phyloP scores from a whole-genome alignment of 2,797 vertebrate species.

The Siniperca scherzeri region DNA sequence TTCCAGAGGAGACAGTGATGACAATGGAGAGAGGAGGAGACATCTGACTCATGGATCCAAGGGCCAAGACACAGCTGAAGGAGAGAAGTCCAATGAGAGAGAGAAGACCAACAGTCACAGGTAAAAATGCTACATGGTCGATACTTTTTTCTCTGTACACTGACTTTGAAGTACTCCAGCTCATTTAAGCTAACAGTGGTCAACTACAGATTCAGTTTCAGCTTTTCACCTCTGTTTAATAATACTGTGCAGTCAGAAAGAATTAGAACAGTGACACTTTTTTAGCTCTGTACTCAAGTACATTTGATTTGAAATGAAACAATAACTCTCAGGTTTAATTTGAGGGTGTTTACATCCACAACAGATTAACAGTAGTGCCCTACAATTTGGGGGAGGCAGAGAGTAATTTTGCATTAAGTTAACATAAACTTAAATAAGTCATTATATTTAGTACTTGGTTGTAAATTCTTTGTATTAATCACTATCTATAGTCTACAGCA shows the following conservation, averaged over 20 bases:
- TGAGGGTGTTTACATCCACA: not conserved
- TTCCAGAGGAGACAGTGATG: constrained; percentile 81
- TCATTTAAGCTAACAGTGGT: not conserved
- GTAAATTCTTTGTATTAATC: not conserved
- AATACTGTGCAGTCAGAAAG: not conserved
- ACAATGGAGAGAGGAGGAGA: constrained; percentile 84
- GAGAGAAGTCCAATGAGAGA: constrained; percentile 80
- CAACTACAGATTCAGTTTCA: not conserved
- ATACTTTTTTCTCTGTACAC: not conserved
- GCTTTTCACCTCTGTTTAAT: not conserved
- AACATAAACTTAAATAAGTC: not conserved
- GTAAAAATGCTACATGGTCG: constrained; percentile 77
- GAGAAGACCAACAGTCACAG: constrained; percentile 84
- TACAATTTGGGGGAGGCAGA: not conserved
- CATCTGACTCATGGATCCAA: constrained; percentile 85
- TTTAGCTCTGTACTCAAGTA: not conserved
- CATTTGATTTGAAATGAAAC: not conserved
- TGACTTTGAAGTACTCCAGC: not conserved
- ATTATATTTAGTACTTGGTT: not conserved
- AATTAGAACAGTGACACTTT: not conserved
- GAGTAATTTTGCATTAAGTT: not conserved
- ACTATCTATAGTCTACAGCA: no score
- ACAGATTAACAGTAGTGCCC: not conserved
- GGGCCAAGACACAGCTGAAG: constrained; percentile 80
- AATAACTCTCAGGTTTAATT: not conserved